These are phyloP conservation scores for Scolopax mira DNA, from an alignment of 2,113 vertebrate genomes.

Conservation along the genomic window DNA sequence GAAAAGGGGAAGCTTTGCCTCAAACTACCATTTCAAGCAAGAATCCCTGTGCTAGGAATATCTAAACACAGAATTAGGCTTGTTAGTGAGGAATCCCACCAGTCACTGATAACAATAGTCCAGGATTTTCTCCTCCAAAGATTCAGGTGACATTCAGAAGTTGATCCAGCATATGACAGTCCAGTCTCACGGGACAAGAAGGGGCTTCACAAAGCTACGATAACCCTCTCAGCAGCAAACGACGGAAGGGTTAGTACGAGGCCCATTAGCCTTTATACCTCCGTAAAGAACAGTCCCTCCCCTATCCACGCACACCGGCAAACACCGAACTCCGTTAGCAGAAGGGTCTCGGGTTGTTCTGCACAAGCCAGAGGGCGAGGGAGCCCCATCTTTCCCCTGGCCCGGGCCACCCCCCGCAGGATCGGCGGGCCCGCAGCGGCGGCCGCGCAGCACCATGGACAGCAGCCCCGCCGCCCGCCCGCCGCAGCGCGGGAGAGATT, in stretches of 20 bases:
- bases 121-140: not conserved
- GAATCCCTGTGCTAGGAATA: not conserved
- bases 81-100: not conserved
- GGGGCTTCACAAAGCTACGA: not conserved
- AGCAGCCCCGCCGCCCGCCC: not conserved
- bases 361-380: rapidly evolving
- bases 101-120: rapidly evolving
- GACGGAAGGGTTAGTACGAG: not conserved
- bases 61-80: not conserved
- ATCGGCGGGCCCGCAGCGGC: not conserved
- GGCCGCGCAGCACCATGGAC: constrained; percentile 58
- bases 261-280: rapidly evolving
- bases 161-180: not conserved
- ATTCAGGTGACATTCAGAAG: not conserved
- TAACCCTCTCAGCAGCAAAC: not conserved
- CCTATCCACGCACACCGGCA: rapidly evolving
- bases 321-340: rapidly evolving
- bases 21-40: not conserved
- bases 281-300: rapidly evolving
- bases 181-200: not conserved
- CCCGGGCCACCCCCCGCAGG: not conserved
- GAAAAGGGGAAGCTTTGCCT: not conserved
- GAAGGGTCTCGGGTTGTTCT: rapidly evolving
- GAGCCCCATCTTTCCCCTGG: rapidly evolving
- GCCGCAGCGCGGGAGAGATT: not conserved